These are phyloP conservation scores for Catagonus wagneri DNA, from an alignment of 2,113 vertebrate genomes.

Conservation along the genomic window DNA sequence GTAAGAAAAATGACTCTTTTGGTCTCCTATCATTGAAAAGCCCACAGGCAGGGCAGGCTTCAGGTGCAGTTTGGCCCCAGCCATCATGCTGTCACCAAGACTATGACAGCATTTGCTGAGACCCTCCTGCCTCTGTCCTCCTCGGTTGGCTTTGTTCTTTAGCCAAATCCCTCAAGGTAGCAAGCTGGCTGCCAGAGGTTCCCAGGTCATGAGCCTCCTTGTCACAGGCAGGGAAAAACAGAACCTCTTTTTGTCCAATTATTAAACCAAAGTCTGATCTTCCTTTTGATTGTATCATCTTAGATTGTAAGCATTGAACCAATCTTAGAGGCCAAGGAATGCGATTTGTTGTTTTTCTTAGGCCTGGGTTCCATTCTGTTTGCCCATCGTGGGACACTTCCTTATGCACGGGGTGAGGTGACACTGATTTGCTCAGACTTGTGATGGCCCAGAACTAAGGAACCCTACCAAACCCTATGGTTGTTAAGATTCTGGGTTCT, in stretches of 20 bases:
- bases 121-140: background rate
- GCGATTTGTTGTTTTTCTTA: background rate
- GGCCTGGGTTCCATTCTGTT: background rate
- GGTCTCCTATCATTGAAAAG: background rate
- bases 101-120: background rate
- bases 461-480: fast-evolving
- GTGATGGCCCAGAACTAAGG: background rate
- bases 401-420: background rate
- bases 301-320: background rate
- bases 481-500: background rate
- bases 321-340: background rate
- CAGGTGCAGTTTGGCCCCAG: background rate
- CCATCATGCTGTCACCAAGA: background rate
- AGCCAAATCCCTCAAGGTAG: background rate
- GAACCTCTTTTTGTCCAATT: background rate
- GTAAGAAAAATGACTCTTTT: background rate
- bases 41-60: background rate
- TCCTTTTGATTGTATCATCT: background rate
- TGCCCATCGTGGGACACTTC: background rate
- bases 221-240: background rate
- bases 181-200: background rate
- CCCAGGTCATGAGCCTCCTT: background rate
- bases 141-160: background rate
- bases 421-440: background rate
- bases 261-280: background rate